These are phyloP conservation scores for Palloptera scutellata DNA, from an alignment of 2,888 invertebrate species.

Conservation along the genomic window DNA sequence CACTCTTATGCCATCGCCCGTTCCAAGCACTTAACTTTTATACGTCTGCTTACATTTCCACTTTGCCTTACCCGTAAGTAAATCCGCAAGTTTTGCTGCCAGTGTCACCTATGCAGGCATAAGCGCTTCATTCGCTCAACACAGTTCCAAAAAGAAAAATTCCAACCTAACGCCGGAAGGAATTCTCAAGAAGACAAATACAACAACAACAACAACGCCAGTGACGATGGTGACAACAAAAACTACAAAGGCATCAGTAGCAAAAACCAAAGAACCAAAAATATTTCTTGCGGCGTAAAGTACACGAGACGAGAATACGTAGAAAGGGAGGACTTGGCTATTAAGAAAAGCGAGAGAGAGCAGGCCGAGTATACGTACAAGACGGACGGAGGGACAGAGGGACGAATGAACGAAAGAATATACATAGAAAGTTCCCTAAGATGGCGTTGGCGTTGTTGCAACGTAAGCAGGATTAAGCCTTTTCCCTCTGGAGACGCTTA, in stretches of 20 bases:
- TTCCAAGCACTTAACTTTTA: neutral
- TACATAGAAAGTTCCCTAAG: neutral
- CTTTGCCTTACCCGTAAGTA: neutral
- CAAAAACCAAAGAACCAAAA: slow-evolving; percentile 23
- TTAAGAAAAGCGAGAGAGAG: neutral
- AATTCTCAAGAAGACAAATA: slow-evolving; percentile 14
- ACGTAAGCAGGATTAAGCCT: slow-evolving; percentile 20
- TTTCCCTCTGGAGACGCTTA: slow-evolving; percentile 5
- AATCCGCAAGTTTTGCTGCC: slow-evolving; percentile 12
- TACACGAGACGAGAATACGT: neutral
- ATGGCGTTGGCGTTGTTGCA: slow-evolving; percentile 6
- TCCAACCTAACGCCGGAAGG: slow-evolving; percentile 27
- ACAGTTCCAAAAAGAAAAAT: slow-evolving; percentile 3
- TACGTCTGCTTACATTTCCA: neutral
- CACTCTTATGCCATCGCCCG: neutral
- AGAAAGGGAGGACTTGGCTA: neutral
- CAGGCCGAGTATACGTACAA: neutral
- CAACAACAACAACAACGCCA: slow-evolving; percentile 1
- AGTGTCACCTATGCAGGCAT: slow-evolving; percentile 17
- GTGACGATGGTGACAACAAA: slow-evolving; percentile 8
- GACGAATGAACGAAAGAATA: neutral
- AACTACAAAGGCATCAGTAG: neutral
- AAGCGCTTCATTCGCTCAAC: too few relatives aligned
- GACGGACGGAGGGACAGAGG: neutral
- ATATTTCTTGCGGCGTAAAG: slow-evolving; percentile 13